Evolutionary conservation across 2,797 vertebrate species (phyloP), one percentile per base, ranked within the genome.

Genomic region (Diceros bicornis): DNA sequence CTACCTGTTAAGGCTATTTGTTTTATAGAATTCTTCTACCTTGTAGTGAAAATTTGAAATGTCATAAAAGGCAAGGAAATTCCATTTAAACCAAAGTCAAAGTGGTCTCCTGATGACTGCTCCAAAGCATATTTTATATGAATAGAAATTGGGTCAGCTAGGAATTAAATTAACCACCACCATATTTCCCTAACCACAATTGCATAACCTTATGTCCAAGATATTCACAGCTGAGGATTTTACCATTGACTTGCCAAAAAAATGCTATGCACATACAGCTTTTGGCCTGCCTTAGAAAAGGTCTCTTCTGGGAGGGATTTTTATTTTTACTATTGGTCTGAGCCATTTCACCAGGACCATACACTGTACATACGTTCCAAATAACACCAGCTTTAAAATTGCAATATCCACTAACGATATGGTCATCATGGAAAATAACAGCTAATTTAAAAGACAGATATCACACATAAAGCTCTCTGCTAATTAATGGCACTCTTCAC

Each of bases 171-270:
- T 94, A 97, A 94, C 44, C 82, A 82, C 41, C 21, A 37, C 52
- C 55, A 25, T 83, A 89, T 93, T 95, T 97, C 68, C 52, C 85
- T 93, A 97, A 93, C 91, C 87, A 96, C 85, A 97, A 92, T 85
- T 94, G 50, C 44, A 94, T 95, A 96, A 89, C 83, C 84, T 91
- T 96, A 91, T 52, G 55, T 61, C 47, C 79, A 91, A 88, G 69
- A 90, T 90, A 95, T 66, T 96, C 79, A 91, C 83, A 93, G 52
- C 71, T 92, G 77, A 94, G 68, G 50, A 83, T 59, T 93, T 78
- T 79, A 83, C 62, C 75, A 93, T 1, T 83, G 71, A 92, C 64
- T 95, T 68, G 13, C 55, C 74, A 90, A 50, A 82, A 83, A 90
- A 72, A 75, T 32, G 7, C 20, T 23, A 62, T 74, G 68, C 18